Conservation (phyloP, 2,113 vertebrate genomes). For the Hemichromis elongatus region DNA sequence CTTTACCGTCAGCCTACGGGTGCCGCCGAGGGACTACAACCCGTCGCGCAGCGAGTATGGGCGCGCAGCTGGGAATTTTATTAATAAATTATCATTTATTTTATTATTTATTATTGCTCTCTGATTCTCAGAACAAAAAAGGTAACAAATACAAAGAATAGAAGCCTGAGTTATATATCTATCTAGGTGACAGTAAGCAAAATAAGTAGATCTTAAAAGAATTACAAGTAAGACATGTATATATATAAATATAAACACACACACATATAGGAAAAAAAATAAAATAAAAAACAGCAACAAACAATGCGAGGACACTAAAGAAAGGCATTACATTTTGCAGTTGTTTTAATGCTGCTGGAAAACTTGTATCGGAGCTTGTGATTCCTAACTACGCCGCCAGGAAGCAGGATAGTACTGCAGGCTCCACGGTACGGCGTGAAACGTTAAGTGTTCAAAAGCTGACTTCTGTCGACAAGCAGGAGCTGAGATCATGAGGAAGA, state of each 20-base stretch:
- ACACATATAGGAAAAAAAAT: background rate
- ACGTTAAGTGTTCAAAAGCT: background rate
- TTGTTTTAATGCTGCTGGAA: accelerated
- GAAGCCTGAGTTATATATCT: background rate
- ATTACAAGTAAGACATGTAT: background rate
- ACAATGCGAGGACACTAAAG: background rate
- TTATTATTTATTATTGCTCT: background rate
- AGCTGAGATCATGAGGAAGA: background rate
- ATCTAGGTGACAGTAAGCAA: accelerated
- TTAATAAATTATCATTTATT: background rate
- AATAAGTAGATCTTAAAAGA: background rate
- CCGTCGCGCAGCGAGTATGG: background rate
- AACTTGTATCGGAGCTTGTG: accelerated
- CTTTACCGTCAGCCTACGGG: slow-evolving; percentile 53
- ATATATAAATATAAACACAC: background rate
- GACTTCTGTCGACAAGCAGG: background rate
- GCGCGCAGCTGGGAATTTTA: background rate
- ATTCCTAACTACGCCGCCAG: background rate
- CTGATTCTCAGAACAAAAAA: background rate
- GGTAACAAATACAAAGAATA: background rate
- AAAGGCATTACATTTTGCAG: background rate
- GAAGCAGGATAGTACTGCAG: background rate
- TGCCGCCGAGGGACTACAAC: slow-evolving; percentile 29
- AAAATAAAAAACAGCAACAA: background rate
- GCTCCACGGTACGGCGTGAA: background rate